Conservation (phyloP, 2,888 invertebrate genomes). For the Drosophila subsilvestris region DNA sequence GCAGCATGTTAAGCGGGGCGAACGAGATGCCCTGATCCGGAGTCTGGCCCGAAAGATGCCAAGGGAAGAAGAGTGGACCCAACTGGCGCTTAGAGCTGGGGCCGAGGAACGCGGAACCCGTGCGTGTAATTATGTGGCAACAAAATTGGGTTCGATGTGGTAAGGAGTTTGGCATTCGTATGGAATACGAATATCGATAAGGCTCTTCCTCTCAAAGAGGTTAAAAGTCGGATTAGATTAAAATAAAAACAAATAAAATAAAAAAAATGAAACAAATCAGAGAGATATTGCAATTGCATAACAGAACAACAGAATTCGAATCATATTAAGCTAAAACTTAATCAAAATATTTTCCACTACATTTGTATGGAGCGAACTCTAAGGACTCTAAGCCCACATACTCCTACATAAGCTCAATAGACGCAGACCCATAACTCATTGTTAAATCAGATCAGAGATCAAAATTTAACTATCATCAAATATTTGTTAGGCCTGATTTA, state of each 20-base stretch:
- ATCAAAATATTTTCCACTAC: too few relatives aligned
- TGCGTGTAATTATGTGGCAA: slow-evolving; percentile 52
- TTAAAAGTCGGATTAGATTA: too few relatives aligned
- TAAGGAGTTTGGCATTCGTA: slow-evolving; percentile 2
- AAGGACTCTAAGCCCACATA: neutral
- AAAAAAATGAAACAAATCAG: too few relatives aligned
- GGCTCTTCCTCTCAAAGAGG: neutral
- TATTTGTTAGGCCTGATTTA: slow-evolving; percentile 16
- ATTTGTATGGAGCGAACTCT: too few relatives aligned
- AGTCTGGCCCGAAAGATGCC: neutral
- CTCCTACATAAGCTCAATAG: neutral
- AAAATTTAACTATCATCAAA: slow-evolving; percentile 32
- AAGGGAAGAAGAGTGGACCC: slow-evolving; percentile 22
- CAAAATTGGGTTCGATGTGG: slow-evolving; percentile 35
- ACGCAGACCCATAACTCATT: neutral
- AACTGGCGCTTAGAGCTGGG: slow-evolving; percentile 61
- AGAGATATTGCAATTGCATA: too few relatives aligned
- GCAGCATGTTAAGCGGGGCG: slow-evolving; percentile 59
- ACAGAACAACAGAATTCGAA: too few relatives aligned
- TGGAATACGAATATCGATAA: slow-evolving; percentile 18
- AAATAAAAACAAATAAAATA: too few relatives aligned
- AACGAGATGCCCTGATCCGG: slow-evolving; percentile 20
- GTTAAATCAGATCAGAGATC: slow-evolving; percentile 31
- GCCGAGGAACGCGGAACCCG: slow-evolving; percentile 55
- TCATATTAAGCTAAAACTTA: too few relatives aligned